Evolutionary conservation across 2,113 vertebrate genomes (phyloP), one percentile per base, ranked within the genome.

Genomic region (Xiphophorus maculatus): DNA sequence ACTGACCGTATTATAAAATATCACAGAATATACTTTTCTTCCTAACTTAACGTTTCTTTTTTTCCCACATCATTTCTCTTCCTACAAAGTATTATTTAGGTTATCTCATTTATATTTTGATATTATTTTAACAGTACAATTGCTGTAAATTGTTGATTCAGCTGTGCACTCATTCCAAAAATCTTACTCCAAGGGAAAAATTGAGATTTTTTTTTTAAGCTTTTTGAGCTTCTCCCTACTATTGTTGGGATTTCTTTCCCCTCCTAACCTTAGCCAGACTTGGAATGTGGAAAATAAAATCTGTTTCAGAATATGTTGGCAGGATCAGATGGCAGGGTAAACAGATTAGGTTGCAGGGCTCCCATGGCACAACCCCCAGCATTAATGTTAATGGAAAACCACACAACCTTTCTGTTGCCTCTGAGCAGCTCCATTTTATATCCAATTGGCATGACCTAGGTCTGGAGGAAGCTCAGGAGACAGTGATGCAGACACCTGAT

Each of bases 371-470:
- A 88, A 92, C 86, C 87, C 69, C 1, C 28, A 77, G 87, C 87
- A 87, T 89, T 90, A 87, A 88, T 83, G 87, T 89, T 86, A 90
- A 93, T 88, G 88, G 85, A 88, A 93, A 90, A 84, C 79, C 81
- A 84, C 88, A 87, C 90, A 90, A 92, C 89, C 89, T 91, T 90
- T 76, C 84, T 76, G 73, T 84, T 78, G 89, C 88, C 86, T 84
- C 74, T 61, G 73, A 83, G 75, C 73, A 17, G 75, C 84, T 91
- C 44, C 86, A 75, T 84, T 91, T 86, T 76, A 88, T 89, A 91
- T 90, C 87, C 90, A 83, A 84, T 87, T 88, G 85, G 81, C 71
- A 82, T 69, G 79, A 83, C 71, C 79, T 58, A 66, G 74, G 83
- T 87, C 77, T 86, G 77, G 66, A 74, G 74, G 68, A 78, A 42